Base-by-base conservation (phyloP, 64 coral and sea anemone species). In the Pachyseris speciosa region DNA sequence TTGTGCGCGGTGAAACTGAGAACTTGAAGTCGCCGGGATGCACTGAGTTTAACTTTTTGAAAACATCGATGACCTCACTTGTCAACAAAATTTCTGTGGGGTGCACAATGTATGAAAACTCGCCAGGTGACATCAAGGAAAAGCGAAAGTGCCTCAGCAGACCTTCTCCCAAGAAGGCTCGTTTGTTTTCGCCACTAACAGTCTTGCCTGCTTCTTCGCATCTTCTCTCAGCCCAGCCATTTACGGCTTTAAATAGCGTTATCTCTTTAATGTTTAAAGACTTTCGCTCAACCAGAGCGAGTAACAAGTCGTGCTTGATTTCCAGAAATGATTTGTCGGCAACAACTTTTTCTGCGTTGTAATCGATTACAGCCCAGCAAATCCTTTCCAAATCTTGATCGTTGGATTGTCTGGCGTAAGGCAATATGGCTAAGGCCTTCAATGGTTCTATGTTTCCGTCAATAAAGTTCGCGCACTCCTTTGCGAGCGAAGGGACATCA, bases 301-400 rank as follows among this genome's bases (percentile, higher is more conserved):
- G 12, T 15, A 76, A 10, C 9, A 51, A 12, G 0, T 50, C 44
- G 28, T 33, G 73, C 31, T 50, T 1, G 1, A 51, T 11, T 5
- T 76, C 26, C 2, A 30, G 12, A 76, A 76, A 76, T 25, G 73
- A 16, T 2, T 28, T 42, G 24, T 49, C 12, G 7, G 9, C n/a
- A 9, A 49, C 42, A 24, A 75, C 41, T 29, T 25, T 25, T 75
- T 49, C 24, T 9, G 73, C 42, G 12, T 76, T 76, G 42, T 76
- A 31, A 31, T 52, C 73, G 27, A 76, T 51, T 15, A 76, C 44
- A 26, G 43, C 73, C 73, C 73, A 76, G 24, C 73, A 76, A 19
- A 12, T 24, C 24, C 16, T 6, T 50, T 51, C 73, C 42, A 73
- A 20, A 1, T 9, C n/a, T 73, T 73, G 1, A 44, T 73, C 36